A percentile compares a stretch with the other conserved stretches of the same genome.
phyloP scores from a whole-genome alignment of 2,888 invertebrate genomes.

The Rhaphigaster nebulosa region DNA sequence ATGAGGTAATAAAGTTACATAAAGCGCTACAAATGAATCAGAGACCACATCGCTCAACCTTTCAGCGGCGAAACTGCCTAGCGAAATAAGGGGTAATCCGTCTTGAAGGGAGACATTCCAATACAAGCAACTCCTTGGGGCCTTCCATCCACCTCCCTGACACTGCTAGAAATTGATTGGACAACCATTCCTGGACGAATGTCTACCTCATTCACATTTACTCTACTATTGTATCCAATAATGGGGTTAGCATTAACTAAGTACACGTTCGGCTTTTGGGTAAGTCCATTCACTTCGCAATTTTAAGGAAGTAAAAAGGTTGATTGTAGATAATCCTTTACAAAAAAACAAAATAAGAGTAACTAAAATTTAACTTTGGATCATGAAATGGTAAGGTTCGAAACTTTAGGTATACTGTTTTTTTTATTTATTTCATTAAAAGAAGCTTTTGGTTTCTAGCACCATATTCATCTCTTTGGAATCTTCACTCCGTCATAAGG shows the following conservation, averaged over 20 bases:
- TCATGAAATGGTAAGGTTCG: no score
- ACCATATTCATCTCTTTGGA: no score
- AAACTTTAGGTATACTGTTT: no score
- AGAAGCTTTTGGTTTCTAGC: no score
- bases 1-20: background rate
- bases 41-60: background rate
- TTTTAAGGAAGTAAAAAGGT: background rate
- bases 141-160: background rate
- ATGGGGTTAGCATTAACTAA: background rate
- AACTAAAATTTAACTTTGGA: no score
- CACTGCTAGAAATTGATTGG: slow-evolving; percentile 30
- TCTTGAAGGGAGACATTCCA: slow-evolving; percentile 22
- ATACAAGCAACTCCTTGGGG: background rate
- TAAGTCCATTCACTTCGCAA: background rate
- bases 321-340: no score
- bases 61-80: background rate
- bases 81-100: slow-evolving; percentile 25
- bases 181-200: background rate
- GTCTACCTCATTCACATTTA: slow-evolving; percentile 25
- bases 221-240: background rate
- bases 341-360: no score
- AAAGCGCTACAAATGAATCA: slow-evolving; percentile 11
- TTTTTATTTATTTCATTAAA: no score
- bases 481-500: no score
- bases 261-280: background rate